Conservation (phyloP, 2,113 vertebrate genomes). For the Chloebia gouldiae region DNA sequence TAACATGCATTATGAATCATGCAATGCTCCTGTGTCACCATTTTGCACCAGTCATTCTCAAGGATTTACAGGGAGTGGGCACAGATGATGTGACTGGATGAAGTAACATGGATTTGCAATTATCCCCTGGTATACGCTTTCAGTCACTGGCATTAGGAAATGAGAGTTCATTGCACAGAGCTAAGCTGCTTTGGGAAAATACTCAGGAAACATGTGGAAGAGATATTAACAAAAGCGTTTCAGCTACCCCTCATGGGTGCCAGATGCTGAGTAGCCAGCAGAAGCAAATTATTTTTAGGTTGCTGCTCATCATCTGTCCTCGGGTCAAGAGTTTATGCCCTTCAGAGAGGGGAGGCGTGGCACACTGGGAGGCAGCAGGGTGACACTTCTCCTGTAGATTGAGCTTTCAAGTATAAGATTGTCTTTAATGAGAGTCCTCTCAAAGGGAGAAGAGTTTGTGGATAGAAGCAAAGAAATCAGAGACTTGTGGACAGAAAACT, state of each 20-base stretch:
- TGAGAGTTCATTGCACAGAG: background rate
- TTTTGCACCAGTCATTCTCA: background rate
- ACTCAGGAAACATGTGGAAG: slow-evolving; percentile 28
- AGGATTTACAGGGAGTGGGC: background rate
- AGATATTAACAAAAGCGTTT: slow-evolving; percentile 24
- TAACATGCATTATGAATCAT: background rate
- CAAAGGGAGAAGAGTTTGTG: background rate
- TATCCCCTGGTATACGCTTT: background rate
- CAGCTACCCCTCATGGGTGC: background rate
- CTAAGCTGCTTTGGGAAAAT: slow-evolving; percentile 60
- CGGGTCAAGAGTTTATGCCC: background rate
- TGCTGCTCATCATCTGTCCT: background rate
- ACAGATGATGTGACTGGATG: background rate
- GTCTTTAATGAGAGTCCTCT: background rate
- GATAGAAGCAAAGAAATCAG: background rate
- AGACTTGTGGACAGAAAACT: background rate
- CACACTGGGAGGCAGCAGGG: background rate
- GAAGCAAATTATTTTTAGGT: background rate
- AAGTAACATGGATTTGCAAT: slow-evolving; percentile 17
- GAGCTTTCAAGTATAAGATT: background rate
- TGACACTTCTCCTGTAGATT: background rate
- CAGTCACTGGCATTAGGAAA: slow-evolving; percentile 29
- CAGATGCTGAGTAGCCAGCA: slow-evolving; percentile 18
- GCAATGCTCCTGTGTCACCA: background rate
- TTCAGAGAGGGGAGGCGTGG: background rate